Evolutionary conservation across 1,140 invertebrate species (phyloP).

Genomic region (Heliconius melpomene): DNA sequence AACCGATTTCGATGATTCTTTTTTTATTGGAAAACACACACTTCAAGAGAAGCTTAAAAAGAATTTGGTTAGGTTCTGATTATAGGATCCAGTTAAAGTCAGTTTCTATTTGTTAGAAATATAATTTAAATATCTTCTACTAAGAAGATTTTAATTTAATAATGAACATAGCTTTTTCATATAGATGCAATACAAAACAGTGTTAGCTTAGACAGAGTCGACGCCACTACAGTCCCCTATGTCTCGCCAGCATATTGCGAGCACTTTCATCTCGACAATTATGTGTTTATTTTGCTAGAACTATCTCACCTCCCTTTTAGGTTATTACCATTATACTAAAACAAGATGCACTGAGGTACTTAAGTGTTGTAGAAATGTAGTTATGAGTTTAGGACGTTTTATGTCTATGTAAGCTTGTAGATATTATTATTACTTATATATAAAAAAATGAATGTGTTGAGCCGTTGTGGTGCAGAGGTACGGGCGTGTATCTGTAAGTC

Average conservation of each 20-base stretch:
- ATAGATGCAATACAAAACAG: conserved; percentile 25
- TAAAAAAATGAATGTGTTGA: too few relatives aligned
- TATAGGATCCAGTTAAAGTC: too few relatives aligned
- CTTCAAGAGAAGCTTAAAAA: too few relatives aligned
- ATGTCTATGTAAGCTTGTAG: background rate
- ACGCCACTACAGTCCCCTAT: conserved; percentile 67
- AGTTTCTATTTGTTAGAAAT: too few relatives aligned
- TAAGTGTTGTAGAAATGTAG: background rate
- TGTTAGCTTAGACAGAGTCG: conserved; percentile 52
- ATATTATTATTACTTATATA: background rate
- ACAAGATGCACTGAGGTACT: background rate
- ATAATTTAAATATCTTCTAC: background rate
- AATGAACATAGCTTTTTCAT: background rate
- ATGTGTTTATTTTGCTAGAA: conserved; percentile 57
- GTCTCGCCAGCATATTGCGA: conserved; percentile 66
- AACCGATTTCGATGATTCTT: too few relatives aligned
- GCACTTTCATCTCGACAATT: conserved; percentile 64
- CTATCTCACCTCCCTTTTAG: conserved; percentile 38
- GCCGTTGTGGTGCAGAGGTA: too few relatives aligned
- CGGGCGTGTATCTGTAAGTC: too few relatives aligned
- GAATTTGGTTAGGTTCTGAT: too few relatives aligned
- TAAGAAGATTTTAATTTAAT: background rate
- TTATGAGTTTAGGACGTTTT: background rate
- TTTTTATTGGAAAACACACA: too few relatives aligned
- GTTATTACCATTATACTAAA: conserved; percentile 10